A percentile compares a stretch with the other conserved stretches of the same genome.
Conservation (phyloP, 2,797 vertebrate species). For the Tenualosa thibaudeaui region DNA sequence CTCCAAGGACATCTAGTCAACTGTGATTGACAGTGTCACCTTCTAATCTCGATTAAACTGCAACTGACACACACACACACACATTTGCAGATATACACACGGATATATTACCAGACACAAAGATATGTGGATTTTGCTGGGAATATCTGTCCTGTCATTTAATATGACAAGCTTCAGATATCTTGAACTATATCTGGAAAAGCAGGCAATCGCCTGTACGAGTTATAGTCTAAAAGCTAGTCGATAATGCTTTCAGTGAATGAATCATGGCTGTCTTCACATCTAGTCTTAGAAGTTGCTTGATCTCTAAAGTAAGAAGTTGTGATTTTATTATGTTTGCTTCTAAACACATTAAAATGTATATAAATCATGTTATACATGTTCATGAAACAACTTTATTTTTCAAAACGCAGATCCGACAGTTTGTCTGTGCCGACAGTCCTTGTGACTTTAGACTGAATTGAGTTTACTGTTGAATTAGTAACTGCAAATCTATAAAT, state of each 20-base stretch:
- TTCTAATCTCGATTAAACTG: conserved; percentile 51
- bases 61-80: conserved; percentile 20
- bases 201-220: background rate
- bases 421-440: background rate
- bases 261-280: background rate
- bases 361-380: background rate
- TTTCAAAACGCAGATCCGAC: background rate
- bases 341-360: background rate
- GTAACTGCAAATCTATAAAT: conserved; percentile 17
- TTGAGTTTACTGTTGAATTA: background rate
- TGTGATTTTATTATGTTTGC: background rate
- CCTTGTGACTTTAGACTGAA: conserved; percentile 19
- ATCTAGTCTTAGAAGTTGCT: background rate
- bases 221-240: background rate
- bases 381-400: background rate
- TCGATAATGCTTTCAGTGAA: background rate
- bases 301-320: background rate
- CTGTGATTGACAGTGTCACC: conserved; percentile 58
- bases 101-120: conserved; percentile 14
- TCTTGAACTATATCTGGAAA: conserved; percentile 4
- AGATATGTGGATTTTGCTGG: conserved; percentile 18
- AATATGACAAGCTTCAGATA: background rate
- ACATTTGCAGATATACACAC: conserved; percentile 29
- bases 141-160: conserved; percentile 8
- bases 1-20: conserved; percentile 57